Percentiles rank a stretch among this genome's conserved stretches.
Evolutionary conservation across 2,797 vertebrate species (phyloP).

Genomic region (Tolypeutes matacus): DNA sequence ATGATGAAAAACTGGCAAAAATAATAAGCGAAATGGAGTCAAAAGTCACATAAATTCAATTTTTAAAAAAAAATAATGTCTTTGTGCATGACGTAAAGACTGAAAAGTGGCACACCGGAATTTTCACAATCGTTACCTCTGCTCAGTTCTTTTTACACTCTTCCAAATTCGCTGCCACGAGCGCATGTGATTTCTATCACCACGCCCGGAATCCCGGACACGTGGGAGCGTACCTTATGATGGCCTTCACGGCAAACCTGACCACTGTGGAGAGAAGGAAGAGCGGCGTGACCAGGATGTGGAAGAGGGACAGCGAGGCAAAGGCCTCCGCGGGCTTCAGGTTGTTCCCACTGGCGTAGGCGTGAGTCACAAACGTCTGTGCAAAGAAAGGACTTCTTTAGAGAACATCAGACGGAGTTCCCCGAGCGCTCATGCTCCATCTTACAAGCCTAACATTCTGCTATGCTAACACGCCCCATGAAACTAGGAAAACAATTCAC

Average conservation of each 20-base stretch:
- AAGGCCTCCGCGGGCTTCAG: constrained; percentile 94
- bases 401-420: neutral
- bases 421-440: neutral
- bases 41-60: neutral
- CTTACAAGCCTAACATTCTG: neutral
- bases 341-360: constrained; percentile 83
- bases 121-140: neutral
- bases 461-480: neutral
- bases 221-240: constrained; percentile 91
- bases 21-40: neutral
- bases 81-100: neutral
- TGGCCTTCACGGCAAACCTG: constrained; percentile 97
- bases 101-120: neutral
- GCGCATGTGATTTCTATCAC: neutral
- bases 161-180: neutral
- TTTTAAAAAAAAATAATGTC: neutral
- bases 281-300: constrained; percentile 97
- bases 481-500: neutral
- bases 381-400: constrained; percentile 1
- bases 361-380: constrained; percentile 95
- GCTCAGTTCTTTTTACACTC: neutral
- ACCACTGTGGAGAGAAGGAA: constrained; percentile 98
- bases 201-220: neutral
- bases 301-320: constrained; percentile 95
- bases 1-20: neutral